Conservation (phyloP, 2,797 vertebrate genomes). For the Crypturellus tataupa region DNA sequence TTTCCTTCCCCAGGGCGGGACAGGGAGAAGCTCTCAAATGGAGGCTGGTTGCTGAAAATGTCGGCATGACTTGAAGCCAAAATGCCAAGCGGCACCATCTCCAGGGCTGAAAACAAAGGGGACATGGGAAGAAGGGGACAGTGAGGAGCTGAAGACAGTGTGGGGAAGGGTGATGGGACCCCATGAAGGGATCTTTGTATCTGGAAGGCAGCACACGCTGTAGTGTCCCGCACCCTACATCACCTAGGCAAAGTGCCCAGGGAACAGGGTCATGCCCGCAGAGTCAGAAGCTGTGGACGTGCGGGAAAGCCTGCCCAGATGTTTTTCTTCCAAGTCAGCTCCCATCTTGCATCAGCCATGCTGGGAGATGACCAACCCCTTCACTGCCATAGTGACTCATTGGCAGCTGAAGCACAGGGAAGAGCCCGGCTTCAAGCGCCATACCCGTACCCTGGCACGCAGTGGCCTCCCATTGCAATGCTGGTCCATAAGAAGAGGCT, state of each 20-base stretch:
- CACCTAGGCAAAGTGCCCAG: background rate
- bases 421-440: background rate
- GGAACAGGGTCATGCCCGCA: background rate
- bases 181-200: background rate
- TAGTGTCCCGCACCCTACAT: background rate
- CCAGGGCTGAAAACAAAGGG: background rate
- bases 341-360: background rate
- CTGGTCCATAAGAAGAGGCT: background rate
- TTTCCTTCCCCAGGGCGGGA: background rate
- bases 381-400: background rate
- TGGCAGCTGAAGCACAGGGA: background rate
- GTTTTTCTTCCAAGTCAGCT: background rate
- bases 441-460: rapidly evolving
- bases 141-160: background rate
- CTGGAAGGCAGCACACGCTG: background rate
- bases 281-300: rapidly evolving
- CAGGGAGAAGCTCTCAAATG: conserved; percentile 43
- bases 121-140: background rate
- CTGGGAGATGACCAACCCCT: background rate
- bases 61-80: conserved; percentile 33
- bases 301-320: background rate
- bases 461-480: background rate
- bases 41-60: conserved; percentile 55
- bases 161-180: background rate
- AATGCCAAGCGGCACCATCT: conserved; percentile 39